Evolutionary conservation across 2,888 invertebrate species (phyloP).

Genomic region (Antheraea assamensis): DNA sequence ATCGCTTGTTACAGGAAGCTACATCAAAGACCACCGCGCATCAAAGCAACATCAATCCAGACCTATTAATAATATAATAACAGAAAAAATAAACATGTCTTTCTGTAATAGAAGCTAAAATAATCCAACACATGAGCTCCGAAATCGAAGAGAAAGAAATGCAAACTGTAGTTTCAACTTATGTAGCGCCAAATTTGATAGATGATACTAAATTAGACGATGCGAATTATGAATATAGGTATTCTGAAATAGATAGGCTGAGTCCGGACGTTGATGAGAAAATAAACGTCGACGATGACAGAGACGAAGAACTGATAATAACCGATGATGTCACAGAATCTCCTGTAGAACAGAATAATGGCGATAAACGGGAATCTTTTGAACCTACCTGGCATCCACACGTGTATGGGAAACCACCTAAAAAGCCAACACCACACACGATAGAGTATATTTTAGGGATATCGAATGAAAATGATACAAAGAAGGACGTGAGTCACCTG

Average conservation of each 20-base stretch:
- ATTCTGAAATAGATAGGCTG: constrained; percentile 48
- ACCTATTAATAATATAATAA: constrained; percentile 16
- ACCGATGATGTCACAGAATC: constrained; percentile 34
- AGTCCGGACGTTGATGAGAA: constrained; percentile 56
- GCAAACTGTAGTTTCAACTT: constrained; percentile 70
- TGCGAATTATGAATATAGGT: constrained; percentile 47
- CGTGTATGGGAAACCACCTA: constrained; percentile 91
- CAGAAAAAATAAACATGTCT: constrained; percentile 21
- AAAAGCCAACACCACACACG: constrained; percentile 91
- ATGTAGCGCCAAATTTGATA: constrained; percentile 55
- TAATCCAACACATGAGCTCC: constrained; percentile 66
- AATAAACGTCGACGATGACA: constrained; percentile 54
- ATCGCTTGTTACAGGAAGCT: constrained; percentile 39
- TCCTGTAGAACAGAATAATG: constrained; percentile 37
- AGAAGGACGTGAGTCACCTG: constrained; percentile 58
- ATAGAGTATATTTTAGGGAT: constrained; percentile 94
- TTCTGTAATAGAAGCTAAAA: constrained; percentile 20
- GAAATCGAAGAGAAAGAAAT: constrained; percentile 56
- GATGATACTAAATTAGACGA: constrained; percentile 51
- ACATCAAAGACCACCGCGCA: constrained; percentile 29
- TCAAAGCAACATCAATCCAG: constrained; percentile 32
- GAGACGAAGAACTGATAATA: constrained; percentile 31
- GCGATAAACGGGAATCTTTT: constrained; percentile 44
- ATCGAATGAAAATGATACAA: constrained; percentile 41
- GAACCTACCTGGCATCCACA: constrained; percentile 92